These are phyloP conservation scores for Fabriciana adippe DNA, from an alignment of 2,888 invertebrate species.

Conservation along the genomic window DNA sequence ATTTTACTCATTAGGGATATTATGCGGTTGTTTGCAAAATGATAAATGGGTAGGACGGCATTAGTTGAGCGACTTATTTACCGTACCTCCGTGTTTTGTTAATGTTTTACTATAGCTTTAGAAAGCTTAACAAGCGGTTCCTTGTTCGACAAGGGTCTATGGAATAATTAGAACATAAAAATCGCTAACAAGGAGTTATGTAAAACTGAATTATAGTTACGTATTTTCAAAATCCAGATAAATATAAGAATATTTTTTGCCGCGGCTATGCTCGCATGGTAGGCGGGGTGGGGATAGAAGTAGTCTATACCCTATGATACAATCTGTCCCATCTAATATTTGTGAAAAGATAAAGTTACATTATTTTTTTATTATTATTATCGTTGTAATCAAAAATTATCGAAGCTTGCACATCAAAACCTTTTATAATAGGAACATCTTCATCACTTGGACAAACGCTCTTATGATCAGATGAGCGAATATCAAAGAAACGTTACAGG, in stretches of 20 bases:
- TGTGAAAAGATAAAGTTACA: too few relatives aligned
- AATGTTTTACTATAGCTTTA: conserved; percentile 62
- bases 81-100: conserved; percentile 60
- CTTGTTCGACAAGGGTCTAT: conserved; percentile 45
- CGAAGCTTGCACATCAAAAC: background rate
- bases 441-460: background rate
- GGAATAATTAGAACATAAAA: conserved; percentile 14
- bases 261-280: too few relatives aligned
- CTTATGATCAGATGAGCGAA: conserved; percentile 7
- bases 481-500: conserved; percentile 1
- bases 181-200: background rate
- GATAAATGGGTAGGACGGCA: conserved; percentile 73
- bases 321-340: too few relatives aligned
- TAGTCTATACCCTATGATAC: too few relatives aligned
- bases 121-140: conserved; percentile 48
- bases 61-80: conserved; percentile 59
- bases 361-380: too few relatives aligned
- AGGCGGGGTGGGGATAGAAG: too few relatives aligned
- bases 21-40: conserved; percentile 75
- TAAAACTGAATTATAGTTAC: too few relatives aligned
- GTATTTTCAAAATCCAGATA: too few relatives aligned
- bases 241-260: too few relatives aligned
- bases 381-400: background rate
- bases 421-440: background rate
- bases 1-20: conserved; percentile 81